Conservation (phyloP, 2,888 invertebrate species). For the Andrena haemorrhoa region DNA sequence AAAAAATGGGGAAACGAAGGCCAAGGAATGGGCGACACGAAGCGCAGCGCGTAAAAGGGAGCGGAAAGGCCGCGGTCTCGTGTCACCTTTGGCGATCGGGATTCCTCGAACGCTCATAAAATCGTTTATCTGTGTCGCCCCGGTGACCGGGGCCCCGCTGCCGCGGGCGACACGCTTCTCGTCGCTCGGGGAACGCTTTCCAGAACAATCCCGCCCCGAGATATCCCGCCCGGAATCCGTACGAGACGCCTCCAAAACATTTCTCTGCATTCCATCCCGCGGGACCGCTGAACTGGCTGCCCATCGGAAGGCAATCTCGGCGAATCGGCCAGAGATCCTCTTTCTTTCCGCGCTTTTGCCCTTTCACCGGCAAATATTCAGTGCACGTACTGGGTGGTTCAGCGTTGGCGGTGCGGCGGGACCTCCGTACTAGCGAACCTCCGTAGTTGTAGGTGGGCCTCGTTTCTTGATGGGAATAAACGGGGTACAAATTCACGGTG, state of each 20-base stretch:
- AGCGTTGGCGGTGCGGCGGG: too few relatives aligned
- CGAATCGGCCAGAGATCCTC: constrained; percentile 30
- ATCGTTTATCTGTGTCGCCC: constrained; percentile 67
- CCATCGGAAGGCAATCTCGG: constrained; percentile 8
- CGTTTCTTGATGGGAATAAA: too few relatives aligned
- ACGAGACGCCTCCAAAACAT: constrained; percentile 12
- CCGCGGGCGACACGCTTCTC: constrained; percentile 17
- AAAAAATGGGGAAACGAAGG: constrained; percentile 1
- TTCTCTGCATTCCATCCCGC: constrained; percentile 7
- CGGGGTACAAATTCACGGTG: too few relatives aligned
- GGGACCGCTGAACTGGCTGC: background rate
- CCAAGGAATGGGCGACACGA: constrained; percentile 8
- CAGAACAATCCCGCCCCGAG: constrained; percentile 9
- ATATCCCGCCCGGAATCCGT: constrained; percentile 6
- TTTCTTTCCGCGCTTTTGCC: background rate
- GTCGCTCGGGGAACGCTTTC: constrained; percentile 2
- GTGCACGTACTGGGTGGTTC: background rate
- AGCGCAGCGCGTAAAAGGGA: constrained; percentile 27
- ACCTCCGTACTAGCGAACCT: too few relatives aligned
- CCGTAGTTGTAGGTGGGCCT: too few relatives aligned
- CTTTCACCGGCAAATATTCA: constrained; percentile 15
- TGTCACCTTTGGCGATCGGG: constrained; percentile 36
- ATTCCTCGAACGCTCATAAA: constrained; percentile 74
- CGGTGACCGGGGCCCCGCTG: constrained; percentile 20
- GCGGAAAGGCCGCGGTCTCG: constrained; percentile 13